Evolutionary conservation across 2,888 invertebrate genomes (phyloP).

Genomic region (Ptychoptera albimana): DNA sequence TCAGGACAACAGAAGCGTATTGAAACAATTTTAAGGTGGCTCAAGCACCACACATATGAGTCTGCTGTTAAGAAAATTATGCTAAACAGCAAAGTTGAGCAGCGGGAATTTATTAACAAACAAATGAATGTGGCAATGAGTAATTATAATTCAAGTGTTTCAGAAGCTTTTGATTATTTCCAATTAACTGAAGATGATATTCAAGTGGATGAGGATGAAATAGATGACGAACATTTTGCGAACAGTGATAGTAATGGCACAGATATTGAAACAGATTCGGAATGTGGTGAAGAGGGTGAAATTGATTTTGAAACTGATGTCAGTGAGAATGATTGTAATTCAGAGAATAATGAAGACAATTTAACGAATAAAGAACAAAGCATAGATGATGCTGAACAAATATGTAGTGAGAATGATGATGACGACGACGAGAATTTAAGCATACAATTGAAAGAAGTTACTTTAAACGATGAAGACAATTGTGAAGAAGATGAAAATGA

Average conservation of each 20-base stretch:
- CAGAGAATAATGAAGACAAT: background rate
- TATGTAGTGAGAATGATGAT: too few species aligned
- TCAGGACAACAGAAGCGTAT: constrained; percentile 54
- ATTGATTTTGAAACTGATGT: background rate
- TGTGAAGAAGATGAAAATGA: constrained; percentile 4
- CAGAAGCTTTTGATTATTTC: constrained; percentile 43
- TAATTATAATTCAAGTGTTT: constrained; percentile 43
- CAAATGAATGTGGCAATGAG: constrained; percentile 46
- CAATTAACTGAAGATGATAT: constrained; percentile 17
- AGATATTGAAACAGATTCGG: constrained; percentile 29
- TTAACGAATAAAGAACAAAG: constrained; percentile 2
- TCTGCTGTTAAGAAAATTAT: constrained; percentile 52
- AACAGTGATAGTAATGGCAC: background rate
- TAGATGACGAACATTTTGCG: background rate
- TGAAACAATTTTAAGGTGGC: constrained; percentile 55
- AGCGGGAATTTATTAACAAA: constrained; percentile 35
- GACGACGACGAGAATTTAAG: too few species aligned
- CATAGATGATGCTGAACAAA: background rate
- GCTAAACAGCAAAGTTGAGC: constrained; percentile 38
- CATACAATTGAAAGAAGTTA: background rate
- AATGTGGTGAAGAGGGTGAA: constrained; percentile 39
- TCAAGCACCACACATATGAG: constrained; percentile 51
- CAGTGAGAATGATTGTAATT: background rate
- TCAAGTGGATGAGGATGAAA: background rate
- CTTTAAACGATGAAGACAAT: constrained; percentile 6